These are phyloP conservation scores for Nothocercus julius DNA, from an alignment of 2,113 vertebrate species.

Conservation along the genomic window DNA sequence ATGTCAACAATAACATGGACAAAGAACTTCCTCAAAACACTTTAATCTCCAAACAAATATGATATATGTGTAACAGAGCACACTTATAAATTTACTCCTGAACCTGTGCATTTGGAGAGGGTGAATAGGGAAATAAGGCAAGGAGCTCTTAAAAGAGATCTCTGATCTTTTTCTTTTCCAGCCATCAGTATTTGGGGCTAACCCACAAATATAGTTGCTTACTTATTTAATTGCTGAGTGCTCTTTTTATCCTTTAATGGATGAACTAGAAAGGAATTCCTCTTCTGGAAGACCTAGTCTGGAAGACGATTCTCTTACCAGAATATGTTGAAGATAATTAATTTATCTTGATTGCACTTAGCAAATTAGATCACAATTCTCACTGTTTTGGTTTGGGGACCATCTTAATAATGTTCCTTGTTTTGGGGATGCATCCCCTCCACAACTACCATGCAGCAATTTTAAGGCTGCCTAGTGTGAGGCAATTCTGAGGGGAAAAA, in stretches of 20 bases:
- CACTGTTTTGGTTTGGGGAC: background rate
- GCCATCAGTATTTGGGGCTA: background rate
- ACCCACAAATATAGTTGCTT: background rate
- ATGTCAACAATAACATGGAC: constrained; percentile 13
- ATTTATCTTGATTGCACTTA: background rate
- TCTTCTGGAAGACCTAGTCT: background rate
- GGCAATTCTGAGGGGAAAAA: background rate
- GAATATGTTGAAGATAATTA: background rate
- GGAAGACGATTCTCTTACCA: background rate
- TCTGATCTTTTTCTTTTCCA: background rate
- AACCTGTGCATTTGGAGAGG: accelerated
- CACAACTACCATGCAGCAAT: background rate
- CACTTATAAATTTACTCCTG: background rate
- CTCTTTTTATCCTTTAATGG: background rate
- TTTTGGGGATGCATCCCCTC: background rate
- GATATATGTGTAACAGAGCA: background rate
- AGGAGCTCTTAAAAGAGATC: background rate
- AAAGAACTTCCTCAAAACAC: constrained; percentile 35
- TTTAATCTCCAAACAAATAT: constrained; percentile 28
- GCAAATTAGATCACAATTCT: background rate
- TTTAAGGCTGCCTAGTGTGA: background rate
- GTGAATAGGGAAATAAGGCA: background rate
- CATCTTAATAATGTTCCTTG: background rate
- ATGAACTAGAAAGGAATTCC: background rate
- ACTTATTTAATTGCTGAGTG: background rate